Conservation (phyloP, 2,113 vertebrate species). For the Saguinus imperator region DNA sequence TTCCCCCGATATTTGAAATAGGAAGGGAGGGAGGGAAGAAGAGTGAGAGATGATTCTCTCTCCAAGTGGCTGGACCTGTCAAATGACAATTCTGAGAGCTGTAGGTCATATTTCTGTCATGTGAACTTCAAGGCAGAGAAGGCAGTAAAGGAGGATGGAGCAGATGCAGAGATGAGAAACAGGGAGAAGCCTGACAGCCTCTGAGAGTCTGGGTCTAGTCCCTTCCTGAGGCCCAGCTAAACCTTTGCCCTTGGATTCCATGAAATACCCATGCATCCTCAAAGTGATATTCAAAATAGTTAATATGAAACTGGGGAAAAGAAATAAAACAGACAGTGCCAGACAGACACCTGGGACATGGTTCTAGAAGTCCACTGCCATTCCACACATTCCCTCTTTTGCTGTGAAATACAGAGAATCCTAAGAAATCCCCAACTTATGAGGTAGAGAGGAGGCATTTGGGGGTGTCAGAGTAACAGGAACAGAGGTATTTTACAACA, state of each 20-base stretch:
- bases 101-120: neutral
- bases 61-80: neutral
- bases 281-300: conserved; percentile 6
- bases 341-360: neutral
- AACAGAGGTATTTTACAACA: neutral
- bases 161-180: neutral
- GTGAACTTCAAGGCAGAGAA: neutral
- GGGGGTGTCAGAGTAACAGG: neutral
- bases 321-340: neutral
- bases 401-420: neutral
- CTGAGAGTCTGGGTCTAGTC: neutral
- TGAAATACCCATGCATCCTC: neutral
- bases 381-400: neutral
- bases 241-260: neutral
- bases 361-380: neutral
- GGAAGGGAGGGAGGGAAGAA: neutral
- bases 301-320: neutral
- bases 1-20: neutral
- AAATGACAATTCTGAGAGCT: neutral
- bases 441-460: neutral
- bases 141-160: neutral
- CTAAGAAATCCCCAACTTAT: neutral
- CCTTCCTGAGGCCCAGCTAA: neutral
- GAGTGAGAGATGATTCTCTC: neutral
- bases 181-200: neutral